Conservation (phyloP, 2,888 invertebrate genomes). For the Galerucella pusilla region DNA sequence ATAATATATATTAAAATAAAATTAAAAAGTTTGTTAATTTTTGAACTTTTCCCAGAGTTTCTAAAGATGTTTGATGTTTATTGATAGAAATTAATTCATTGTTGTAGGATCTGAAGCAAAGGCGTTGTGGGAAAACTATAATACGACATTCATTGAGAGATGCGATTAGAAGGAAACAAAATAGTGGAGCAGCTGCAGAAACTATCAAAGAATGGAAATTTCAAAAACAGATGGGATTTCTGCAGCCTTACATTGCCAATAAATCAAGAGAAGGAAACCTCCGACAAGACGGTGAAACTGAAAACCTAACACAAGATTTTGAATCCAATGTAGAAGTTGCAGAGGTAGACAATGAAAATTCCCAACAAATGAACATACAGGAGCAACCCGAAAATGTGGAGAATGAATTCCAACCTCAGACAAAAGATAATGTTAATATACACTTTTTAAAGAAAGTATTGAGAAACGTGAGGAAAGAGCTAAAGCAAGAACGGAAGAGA, state of each 20-base stretch:
- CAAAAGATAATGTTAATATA: too few relatives aligned
- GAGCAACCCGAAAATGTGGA: too few relatives aligned
- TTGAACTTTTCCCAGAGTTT: background rate
- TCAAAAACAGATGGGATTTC: constrained; percentile 39
- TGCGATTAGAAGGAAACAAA: constrained; percentile 25
- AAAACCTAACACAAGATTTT: background rate
- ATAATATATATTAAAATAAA: background rate
- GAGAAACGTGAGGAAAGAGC: constrained; percentile 3
- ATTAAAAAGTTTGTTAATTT: background rate
- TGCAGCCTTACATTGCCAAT: constrained; percentile 35
- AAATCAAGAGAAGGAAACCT: constrained; percentile 35
- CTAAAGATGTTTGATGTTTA: background rate
- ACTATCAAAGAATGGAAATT: constrained; percentile 32
- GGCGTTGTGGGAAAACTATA: constrained; percentile 34
- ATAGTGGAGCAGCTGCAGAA: constrained; percentile 30
- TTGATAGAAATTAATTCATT: constrained; percentile 19
- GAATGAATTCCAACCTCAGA: too few relatives aligned
- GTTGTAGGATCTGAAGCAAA: constrained; percentile 38
- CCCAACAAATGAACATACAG: too few relatives aligned
- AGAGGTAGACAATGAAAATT: too few relatives aligned
- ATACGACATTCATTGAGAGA: constrained; percentile 31
- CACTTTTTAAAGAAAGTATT: too few relatives aligned
- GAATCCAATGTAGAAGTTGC: too few relatives aligned
- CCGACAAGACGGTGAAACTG: constrained; percentile 25
- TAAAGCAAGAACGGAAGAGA: constrained; percentile 14